Conservation (phyloP, 2,797 vertebrate species). For the Phyllotis vaccarum region DNA sequence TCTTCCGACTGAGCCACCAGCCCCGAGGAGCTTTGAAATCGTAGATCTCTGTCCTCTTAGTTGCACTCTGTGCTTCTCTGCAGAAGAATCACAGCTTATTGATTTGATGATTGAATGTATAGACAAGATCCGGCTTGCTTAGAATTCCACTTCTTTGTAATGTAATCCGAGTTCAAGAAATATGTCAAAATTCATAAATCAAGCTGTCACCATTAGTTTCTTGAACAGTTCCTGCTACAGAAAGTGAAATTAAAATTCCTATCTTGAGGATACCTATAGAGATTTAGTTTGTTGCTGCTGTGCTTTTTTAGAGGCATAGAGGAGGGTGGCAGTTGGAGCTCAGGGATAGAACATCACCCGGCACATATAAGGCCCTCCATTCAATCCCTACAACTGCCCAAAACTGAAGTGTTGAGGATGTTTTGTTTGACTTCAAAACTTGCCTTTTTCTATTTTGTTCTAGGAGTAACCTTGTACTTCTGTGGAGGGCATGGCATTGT, state of each 20-base stretch:
- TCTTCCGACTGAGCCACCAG: background rate
- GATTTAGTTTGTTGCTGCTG: conserved; percentile 38
- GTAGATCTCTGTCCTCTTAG: background rate
- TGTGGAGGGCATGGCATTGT: background rate
- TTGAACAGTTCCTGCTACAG: conserved; percentile 74
- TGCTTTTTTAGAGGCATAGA: background rate
- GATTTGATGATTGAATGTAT: conserved; percentile 73
- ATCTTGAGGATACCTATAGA: background rate
- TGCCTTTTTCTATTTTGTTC: background rate
- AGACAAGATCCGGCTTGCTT: conserved; percentile 84
- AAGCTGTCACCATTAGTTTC: conserved; percentile 71
- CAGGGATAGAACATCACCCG: background rate
- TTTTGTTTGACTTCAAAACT: background rate
- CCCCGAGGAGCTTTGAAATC: background rate
- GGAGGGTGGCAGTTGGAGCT: background rate
- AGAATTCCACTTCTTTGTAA: conserved; percentile 82
- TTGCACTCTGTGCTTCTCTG: background rate
- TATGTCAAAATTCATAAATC: conserved; percentile 79
- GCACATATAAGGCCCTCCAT: background rate
- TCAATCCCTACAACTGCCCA: background rate
- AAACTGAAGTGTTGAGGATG: background rate
- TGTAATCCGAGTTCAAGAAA: conserved; percentile 80
- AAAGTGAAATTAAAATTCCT: conserved; percentile 75
- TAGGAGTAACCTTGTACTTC: background rate
- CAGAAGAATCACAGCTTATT: conserved; percentile 59